These are phyloP conservation scores for Trilocha varians DNA, from an alignment of 2,888 invertebrate genomes.

Conservation along the genomic window DNA sequence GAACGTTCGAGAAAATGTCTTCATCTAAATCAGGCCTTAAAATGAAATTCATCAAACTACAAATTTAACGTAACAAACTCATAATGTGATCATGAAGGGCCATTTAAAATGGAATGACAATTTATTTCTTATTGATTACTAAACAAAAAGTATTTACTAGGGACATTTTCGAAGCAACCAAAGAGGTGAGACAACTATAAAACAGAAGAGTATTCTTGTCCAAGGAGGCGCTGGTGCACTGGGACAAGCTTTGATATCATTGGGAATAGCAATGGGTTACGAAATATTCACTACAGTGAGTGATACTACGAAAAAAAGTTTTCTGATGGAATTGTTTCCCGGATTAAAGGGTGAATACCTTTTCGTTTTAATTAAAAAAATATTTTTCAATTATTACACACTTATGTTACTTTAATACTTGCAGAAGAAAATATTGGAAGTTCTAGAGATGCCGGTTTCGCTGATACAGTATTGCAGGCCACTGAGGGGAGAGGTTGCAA, in stretches of 20 bases:
- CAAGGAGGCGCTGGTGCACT: not conserved
- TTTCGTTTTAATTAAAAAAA: not conserved
- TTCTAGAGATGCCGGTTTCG: constrained; percentile 32
- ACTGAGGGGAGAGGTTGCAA: constrained; percentile 39
- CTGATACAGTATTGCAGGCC: constrained; percentile 25
- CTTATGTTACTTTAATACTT: constrained; percentile 10
- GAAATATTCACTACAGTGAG: constrained; percentile 42
- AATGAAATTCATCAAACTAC: not conserved
- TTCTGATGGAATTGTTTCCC: constrained; percentile 38
- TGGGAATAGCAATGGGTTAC: constrained; percentile 15
- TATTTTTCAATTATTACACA: not conserved
- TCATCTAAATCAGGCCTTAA: no score
- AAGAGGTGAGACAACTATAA: no score
- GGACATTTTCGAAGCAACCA: no score
- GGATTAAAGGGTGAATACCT: constrained; percentile 29
- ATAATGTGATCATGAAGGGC: not conserved
- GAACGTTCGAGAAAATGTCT: no score
- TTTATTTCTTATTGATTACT: no score
- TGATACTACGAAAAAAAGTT: constrained; percentile 32
- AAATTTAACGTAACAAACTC: not conserved
- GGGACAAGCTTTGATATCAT: not conserved
- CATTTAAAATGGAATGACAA: no score
- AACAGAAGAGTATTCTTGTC: not conserved
- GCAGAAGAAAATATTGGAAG: constrained; percentile 36
- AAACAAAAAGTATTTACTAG: no score